phyloP scores from a whole-genome alignment of 2,797 vertebrate species.

The Lemur catta region DNA sequence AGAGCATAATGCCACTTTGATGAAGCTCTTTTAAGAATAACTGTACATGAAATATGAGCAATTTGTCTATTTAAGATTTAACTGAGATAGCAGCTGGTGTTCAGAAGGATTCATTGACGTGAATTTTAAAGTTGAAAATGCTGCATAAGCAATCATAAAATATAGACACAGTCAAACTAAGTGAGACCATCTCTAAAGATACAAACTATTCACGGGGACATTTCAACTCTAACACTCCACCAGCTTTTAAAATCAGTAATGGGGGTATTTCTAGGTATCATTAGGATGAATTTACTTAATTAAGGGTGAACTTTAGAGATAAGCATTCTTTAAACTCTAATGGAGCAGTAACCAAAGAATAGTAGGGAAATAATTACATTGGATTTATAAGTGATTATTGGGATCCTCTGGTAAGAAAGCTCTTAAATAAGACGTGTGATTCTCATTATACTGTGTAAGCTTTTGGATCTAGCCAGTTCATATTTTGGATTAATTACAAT shows the following conservation, averaged over 20 bases:
- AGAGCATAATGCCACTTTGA: conserved; percentile 54
- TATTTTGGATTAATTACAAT: conserved; percentile 48
- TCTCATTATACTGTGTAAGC: neutral
- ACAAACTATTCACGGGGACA: neutral
- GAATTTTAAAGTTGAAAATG: conserved; percentile 70
- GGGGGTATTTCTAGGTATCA: neutral
- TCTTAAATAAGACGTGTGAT: conserved; percentile 9
- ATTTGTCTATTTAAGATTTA: conserved; percentile 72
- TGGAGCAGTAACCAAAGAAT: neutral
- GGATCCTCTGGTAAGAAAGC: neutral
- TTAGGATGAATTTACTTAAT: conserved; percentile 42
- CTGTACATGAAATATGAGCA: conserved; percentile 66
- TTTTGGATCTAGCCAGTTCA: neutral
- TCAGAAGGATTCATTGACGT: conserved; percentile 68
- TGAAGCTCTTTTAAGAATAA: conserved; percentile 69
- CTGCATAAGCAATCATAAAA: conserved; percentile 63
- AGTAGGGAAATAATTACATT: conserved; percentile 37
- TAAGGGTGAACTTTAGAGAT: neutral
- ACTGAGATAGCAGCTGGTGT: conserved; percentile 58
- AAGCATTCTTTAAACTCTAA: conserved; percentile 15
- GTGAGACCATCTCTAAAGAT: conserved; percentile 52
- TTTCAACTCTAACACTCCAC: neutral
- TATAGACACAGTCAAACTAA: conserved; percentile 58
- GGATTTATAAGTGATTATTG: conserved; percentile 18
- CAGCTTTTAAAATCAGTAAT: neutral